Evolutionary conservation across 2,797 vertebrate species (phyloP).

Genomic region (Notolabrus celidotus): DNA sequence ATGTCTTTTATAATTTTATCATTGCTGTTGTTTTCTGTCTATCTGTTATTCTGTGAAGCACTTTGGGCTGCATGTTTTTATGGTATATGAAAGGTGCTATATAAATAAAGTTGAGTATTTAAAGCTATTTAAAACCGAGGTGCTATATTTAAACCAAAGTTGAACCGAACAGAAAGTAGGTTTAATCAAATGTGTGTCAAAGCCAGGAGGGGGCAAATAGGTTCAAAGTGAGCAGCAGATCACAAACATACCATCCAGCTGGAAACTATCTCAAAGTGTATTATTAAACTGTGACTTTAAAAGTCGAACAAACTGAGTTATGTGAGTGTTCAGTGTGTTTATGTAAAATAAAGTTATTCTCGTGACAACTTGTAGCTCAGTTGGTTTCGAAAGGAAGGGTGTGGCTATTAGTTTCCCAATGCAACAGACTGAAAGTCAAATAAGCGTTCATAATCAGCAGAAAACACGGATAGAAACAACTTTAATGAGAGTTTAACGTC

Average conservation of each 20-base stretch:
- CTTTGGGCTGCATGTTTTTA: too few species aligned
- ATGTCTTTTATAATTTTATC: too few species aligned
- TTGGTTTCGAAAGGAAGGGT: slow-evolving; percentile 79
- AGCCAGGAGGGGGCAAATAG: slow-evolving; percentile 8
- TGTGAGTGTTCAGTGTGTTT: accelerated
- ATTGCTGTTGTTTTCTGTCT: too few species aligned
- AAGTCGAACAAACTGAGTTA: accelerated
- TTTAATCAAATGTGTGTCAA: slow-evolving; percentile 24
- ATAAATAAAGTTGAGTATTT: too few species aligned
- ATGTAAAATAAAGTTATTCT: slow-evolving; percentile 13
- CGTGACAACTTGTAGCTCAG: slow-evolving; percentile 51
- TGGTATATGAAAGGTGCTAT: too few species aligned
- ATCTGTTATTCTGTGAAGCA: too few species aligned
- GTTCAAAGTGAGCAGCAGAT: slow-evolving; percentile 16
- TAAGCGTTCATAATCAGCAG: not conserved
- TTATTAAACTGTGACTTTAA: not conserved
- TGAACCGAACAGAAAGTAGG: not conserved
- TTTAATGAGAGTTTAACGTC: not conserved
- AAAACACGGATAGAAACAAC: not conserved
- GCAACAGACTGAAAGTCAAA: slow-evolving; percentile 23
- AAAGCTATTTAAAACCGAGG: too few species aligned
- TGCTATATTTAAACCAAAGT: not conserved
- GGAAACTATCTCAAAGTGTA: not conserved
- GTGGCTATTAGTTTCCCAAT: slow-evolving; percentile 77
- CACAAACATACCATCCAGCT: not conserved